A percentile compares a stretch with the other conserved stretches of the same genome.
These are phyloP conservation scores for Saturnia pavonia DNA, from an alignment of 2,888 invertebrate genomes.

Conservation along the genomic window DNA sequence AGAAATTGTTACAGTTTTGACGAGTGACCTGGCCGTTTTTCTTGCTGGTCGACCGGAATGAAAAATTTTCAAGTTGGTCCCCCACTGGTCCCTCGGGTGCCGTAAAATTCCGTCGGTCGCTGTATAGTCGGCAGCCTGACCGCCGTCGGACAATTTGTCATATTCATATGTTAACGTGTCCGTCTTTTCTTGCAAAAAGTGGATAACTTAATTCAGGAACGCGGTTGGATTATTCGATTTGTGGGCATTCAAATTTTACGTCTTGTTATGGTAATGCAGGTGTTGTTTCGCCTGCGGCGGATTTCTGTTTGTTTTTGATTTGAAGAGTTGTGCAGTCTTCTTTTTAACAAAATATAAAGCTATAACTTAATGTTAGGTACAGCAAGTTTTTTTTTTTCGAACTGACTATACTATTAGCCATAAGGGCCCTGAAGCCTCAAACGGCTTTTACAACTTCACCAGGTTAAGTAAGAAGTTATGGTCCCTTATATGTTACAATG, in stretches of 20 bases:
- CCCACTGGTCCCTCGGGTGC: constrained; percentile 73
- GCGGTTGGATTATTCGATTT: constrained; percentile 75
- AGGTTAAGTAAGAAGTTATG: background rate
- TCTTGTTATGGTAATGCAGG: constrained; percentile 81
- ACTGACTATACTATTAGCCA: no score
- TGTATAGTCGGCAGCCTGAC: constrained; percentile 66
- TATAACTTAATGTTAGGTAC: background rate
- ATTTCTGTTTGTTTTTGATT: constrained; percentile 39
- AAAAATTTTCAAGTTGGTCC: constrained; percentile 81
- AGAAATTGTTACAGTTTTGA: constrained; percentile 82
- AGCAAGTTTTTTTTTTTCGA: no score
- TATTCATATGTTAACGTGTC: constrained; percentile 82
- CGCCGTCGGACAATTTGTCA: constrained; percentile 80
- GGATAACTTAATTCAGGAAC: constrained; percentile 77
- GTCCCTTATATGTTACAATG: no score
- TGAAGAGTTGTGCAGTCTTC: constrained; percentile 32
- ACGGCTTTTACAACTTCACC: no score
- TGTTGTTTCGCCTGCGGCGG: constrained; percentile 70
- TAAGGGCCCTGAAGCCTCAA: no score
- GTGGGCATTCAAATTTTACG: constrained; percentile 79
- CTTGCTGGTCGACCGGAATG: constrained; percentile 73
- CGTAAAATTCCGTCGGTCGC: constrained; percentile 76
- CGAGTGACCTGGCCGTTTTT: constrained; percentile 79
- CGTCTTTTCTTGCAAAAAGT: constrained; percentile 81
- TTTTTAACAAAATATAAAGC: background rate